Evolutionary conservation across 2,113 vertebrate species (phyloP), one percentile per base, ranked within the genome.

Genomic region (Laterallus jamaicensis): DNA sequence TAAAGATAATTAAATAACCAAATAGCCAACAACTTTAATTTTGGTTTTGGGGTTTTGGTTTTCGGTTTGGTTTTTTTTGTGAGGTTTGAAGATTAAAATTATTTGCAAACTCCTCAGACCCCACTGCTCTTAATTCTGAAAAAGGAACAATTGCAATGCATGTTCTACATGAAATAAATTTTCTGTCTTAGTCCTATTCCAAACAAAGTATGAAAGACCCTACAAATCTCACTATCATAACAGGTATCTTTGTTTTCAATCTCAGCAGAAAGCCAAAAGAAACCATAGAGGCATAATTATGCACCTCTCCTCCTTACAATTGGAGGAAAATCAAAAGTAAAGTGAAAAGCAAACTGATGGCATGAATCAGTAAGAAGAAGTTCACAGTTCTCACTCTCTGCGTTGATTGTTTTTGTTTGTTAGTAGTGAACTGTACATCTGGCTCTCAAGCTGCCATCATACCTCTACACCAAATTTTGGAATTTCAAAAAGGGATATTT

Each of bases 1-100:
- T 95, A 95, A 97, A 89, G 93, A 95, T 94, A 97, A 96, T 95
- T 95, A 95, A 96, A 96, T 95, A 93, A 93, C 49, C 6, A 92
- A 92, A 91, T 95, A 95, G 37, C 86, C 93, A 87, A 79, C 74
- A 93, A 93, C 77, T 92, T 97, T 69, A 81, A 90, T 95, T 93
- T 90, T 63, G 59, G 31, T 31, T 49, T 49, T 49, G 49, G 49
- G 49, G 49, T 49, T 49, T 49, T 49, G 49, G 21, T 22, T 20
- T 49, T 49, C 10, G 49, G 19, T 49, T 54, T 26, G 13, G 2
- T 0, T 6, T 40, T 60, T 83, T 54, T 67, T 4, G 52, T 78
- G 35, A 92, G 35, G 87, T 89, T 87, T 82, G 44, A 97, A 95
- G 93, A 91, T 88, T 71, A 92, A 42, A 78, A 26, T 83, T 89